Evolutionary conservation across 2,797 vertebrate genomes (phyloP).

Genomic region (Sphenodon punctatus): DNA sequence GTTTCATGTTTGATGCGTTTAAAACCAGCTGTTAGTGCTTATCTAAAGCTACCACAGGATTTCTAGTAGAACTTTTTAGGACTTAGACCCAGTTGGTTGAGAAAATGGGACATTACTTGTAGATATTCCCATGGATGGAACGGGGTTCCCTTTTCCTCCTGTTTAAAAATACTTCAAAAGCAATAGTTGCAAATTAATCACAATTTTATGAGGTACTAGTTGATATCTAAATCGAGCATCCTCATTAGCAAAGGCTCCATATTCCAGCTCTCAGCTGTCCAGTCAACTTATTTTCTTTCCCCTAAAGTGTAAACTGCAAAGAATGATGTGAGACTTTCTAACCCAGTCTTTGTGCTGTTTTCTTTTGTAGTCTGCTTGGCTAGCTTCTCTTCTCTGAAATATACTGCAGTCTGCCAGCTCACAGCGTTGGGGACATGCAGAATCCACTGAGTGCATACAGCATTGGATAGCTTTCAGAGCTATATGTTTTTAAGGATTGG

Average conservation of each 20-base stretch:
- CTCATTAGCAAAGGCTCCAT: constrained; percentile 52
- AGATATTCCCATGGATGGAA: neutral
- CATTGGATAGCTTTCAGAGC: neutral
- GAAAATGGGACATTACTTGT: neutral
- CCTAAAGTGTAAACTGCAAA: constrained; percentile 47
- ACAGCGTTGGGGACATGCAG: neutral
- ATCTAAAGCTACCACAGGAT: too few relatives aligned
- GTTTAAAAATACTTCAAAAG: neutral
- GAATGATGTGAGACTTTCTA: constrained; percentile 61
- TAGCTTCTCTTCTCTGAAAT: constrained; percentile 43
- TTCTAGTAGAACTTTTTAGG: too few relatives aligned
- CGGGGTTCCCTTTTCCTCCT: neutral
- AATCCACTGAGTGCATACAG: neutral
- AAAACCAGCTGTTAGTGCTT: too few relatives aligned
- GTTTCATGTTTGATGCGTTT: too few relatives aligned
- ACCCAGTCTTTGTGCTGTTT: constrained; percentile 26
- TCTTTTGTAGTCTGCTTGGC: constrained; percentile 50
- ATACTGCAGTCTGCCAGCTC: constrained; percentile 14
- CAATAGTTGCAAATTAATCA: neutral
- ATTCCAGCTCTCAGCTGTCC: constrained; percentile 15
- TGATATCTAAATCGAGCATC: neutral
- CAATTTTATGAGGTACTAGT: neutral
- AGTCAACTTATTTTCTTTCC: constrained; percentile 37
- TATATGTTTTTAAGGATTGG: neutral
- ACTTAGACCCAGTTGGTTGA: neutral